These are phyloP conservation scores for Cryptocheilus praepositus DNA, from an alignment of 2,888 invertebrate species.

Conservation along the genomic window DNA sequence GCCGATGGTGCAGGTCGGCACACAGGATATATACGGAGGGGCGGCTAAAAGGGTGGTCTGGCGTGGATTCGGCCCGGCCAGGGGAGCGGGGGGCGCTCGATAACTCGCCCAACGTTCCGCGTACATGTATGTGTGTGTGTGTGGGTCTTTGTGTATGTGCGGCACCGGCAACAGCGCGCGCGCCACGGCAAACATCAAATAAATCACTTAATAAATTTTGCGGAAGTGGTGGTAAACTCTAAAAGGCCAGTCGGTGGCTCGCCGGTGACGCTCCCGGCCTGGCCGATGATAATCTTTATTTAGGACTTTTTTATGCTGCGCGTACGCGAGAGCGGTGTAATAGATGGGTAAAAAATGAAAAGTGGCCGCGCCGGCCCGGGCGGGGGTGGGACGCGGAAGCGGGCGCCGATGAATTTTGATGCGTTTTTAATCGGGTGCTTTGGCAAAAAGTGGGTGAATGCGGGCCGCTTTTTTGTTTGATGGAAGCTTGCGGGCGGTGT, in stretches of 20 bases:
- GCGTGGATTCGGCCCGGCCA: conserved; percentile 16
- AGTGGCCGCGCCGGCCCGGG: too few relatives aligned
- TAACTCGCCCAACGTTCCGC: conserved; percentile 35
- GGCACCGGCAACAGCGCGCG: conserved; percentile 11
- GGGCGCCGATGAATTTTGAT: too few relatives aligned
- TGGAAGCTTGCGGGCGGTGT: too few relatives aligned
- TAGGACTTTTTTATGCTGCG: too few relatives aligned
- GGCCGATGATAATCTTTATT: conserved; percentile 11
- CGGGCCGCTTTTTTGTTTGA: too few relatives aligned
- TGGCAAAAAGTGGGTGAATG: too few relatives aligned
- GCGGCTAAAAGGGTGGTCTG: conserved; percentile 16
- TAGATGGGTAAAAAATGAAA: too few relatives aligned
- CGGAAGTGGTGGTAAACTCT: conserved; percentile 61
- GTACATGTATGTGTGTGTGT: too few relatives aligned
- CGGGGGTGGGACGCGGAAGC: too few relatives aligned
- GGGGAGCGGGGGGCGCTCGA: conserved; percentile 46
- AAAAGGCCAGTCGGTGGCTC: conserved; percentile 60
- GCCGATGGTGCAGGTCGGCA: conserved; percentile 45
- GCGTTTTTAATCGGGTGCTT: too few relatives aligned
- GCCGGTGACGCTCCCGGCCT: conserved; percentile 19
- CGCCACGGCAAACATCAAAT: conserved; percentile 66
- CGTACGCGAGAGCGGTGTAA: too few relatives aligned
- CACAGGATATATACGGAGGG: conserved; percentile 36
- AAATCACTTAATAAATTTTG: conserved; percentile 68
- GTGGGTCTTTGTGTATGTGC: not conserved